Evolutionary conservation across 2,888 invertebrate species (phyloP), one percentile per base, ranked within the genome.

Genomic region (Drosophila pseudotakahashii): DNA sequence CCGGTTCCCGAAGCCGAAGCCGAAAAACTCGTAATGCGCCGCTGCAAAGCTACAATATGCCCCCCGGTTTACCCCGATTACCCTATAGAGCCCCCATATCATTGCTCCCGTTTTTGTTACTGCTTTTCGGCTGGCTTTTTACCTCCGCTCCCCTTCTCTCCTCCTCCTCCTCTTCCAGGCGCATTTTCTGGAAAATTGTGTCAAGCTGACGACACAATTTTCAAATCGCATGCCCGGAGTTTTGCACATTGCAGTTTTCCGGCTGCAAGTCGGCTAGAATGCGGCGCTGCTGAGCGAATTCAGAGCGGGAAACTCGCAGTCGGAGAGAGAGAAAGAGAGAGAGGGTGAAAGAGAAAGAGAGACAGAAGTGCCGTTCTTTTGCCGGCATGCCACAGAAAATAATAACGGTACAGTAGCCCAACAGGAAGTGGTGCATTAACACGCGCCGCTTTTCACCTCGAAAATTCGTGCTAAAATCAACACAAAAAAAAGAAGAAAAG

Each of bases 111-210:
- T 57, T 57, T 50, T 57, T 57, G 30, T 59, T 59, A 30, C 36
- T 37, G 66, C 10, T 62, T 60, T 61, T 63, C 42, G 42, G 69
- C 16, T 55, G 32, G 42, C 53, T 37, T 42, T 30, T 23, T 34
- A 16, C 14, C 48, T 14, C 32, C 10, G 7, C 48, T n/a, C 32
- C 68, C 26, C 37, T 68, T 51, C 32, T 71, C 16, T 34, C 73
- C 53, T 89, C 26, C 37, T 69, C 55, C 32, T 71, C 16, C 37
- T 76, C 51, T 89, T 90, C 89, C 89, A 89, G 89, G 83, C 90
- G 89, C 89, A 88, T 77, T 71, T 47, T 81, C 79, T 90, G 90
- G 81, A 89, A 90, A 90, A 90, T 90, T 90, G 90, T 90, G 90
- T 91, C 90, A 90, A 88, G 84, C 88, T 84, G 82, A 86, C 88